Evolutionary conservation across 1,140 invertebrate species (phyloP).

Genomic region (Rhyacophila brunnea): DNA sequence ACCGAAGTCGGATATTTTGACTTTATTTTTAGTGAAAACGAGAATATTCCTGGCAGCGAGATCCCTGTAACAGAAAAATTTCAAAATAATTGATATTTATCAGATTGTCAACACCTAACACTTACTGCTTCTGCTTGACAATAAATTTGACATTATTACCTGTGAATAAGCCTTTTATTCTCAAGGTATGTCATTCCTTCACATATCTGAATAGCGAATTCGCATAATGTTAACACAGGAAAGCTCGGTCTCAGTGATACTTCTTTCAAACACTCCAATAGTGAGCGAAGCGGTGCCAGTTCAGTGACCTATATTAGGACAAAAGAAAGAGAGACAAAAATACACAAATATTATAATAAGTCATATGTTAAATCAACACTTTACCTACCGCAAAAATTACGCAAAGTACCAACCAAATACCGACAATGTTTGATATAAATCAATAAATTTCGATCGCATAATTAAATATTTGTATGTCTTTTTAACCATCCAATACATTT

Average conservation of each 20-base stretch:
- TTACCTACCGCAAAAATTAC: no score
- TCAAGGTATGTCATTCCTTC: conserved; percentile 96
- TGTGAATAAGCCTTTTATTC: conserved; percentile 89
- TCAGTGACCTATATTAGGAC: conserved; percentile 75
- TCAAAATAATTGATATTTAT: no score
- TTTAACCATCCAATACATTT: no score
- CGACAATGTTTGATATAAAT: no score
- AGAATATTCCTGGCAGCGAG: conserved; percentile 93
- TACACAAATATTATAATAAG: no score
- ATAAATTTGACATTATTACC: no score
- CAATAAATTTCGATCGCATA: no score
- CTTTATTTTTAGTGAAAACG: conserved; percentile 93
- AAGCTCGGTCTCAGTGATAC: conserved; percentile 84
- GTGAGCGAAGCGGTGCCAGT: conserved; percentile 88
- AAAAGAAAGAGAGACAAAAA: background rate
- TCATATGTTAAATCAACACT: no score
- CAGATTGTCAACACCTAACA: no score
- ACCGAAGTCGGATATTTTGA: conserved; percentile 98
- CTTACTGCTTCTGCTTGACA: no score
- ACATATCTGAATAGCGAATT: conserved; percentile 92
- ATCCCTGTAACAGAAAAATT: conserved; percentile 63
- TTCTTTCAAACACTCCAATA: conserved; percentile 95
- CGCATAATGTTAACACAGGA: conserved; percentile 82
- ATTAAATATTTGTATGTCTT: no score
- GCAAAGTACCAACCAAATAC: no score